A percentile compares a stretch with the other conserved stretches of the same genome.
Evolutionary conservation across 1,140 invertebrate species (phyloP).

Genomic region (Anoplophora glabripennis): DNA sequence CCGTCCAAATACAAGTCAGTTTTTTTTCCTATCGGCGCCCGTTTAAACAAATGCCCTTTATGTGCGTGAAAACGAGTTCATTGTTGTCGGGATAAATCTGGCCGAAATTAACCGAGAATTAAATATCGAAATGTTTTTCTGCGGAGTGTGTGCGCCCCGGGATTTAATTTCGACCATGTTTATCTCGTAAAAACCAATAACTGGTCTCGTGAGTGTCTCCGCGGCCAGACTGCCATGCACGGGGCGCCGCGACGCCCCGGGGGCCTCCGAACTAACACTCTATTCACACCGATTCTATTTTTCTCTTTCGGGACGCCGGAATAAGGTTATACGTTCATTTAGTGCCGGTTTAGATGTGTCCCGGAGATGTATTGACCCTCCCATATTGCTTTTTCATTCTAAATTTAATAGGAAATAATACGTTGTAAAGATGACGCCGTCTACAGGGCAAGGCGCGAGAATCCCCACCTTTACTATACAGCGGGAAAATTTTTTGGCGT

Average conservation of each 20-base stretch:
- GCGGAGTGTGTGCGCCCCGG: conserved; percentile 40
- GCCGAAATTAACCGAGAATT: conserved; percentile 44
- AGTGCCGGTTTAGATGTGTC: no score
- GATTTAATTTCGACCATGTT: conserved; percentile 48
- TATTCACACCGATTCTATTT: conserved; percentile 26
- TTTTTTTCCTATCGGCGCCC: conserved; percentile 14
- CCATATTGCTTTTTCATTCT: no score
- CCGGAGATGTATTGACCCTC: no score
- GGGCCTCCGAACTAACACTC: conserved; percentile 16
- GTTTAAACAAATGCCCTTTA: conserved; percentile 23
- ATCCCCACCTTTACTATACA: no score
- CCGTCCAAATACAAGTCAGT: not conserved
- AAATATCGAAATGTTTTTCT: conserved; percentile 48
- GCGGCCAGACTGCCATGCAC: conserved; percentile 9
- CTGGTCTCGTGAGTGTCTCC: conserved; percentile 28
- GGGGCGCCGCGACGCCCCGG: conserved; percentile 6
- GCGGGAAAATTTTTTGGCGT: no score
- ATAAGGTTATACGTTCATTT: no score
- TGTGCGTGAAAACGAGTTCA: conserved; percentile 23
- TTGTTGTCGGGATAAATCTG: conserved; percentile 30
- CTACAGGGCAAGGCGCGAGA: no score
- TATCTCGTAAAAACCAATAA: conserved; percentile 48
- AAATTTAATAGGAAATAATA: no score
- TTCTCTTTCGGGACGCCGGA: conserved; percentile 6
- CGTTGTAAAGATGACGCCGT: no score